phyloP scores from a whole-genome alignment of 2,888 invertebrate genomes.

The Ochropacha duplaris region DNA sequence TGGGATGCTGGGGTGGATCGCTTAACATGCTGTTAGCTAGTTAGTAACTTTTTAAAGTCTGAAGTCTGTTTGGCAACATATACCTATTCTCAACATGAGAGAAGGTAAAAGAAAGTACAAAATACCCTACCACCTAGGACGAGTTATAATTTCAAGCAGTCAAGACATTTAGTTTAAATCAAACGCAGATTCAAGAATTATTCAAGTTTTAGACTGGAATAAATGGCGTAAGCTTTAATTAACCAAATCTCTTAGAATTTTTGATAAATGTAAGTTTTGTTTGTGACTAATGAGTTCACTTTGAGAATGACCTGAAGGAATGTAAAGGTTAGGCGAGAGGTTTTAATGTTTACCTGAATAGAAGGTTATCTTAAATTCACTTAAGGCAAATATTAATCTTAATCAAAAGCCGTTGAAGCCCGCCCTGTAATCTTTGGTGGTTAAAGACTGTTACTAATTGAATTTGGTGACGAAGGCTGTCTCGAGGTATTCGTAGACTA shows the following conservation, averaged over 20 bases:
- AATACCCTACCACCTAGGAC: too few species aligned
- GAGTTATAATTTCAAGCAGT: too few species aligned
- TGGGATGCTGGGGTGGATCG: too few species aligned
- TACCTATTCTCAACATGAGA: too few species aligned
- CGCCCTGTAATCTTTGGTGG: background rate
- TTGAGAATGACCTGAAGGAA: background rate
- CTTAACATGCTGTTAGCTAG: too few species aligned
- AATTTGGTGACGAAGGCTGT: background rate
- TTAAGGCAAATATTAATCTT: background rate
- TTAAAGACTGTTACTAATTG: background rate
- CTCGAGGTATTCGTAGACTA: background rate
- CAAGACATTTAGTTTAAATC: background rate
- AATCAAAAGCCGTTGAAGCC: background rate
- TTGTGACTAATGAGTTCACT: background rate
- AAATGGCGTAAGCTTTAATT: background rate
- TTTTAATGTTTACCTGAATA: background rate
- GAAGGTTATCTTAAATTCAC: background rate
- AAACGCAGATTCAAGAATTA: background rate
- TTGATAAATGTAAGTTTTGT: slow-evolving; percentile 1
- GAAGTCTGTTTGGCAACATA: too few species aligned
- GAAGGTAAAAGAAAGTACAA: too few species aligned
- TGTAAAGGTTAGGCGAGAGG: background rate
- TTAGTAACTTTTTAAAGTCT: too few species aligned
- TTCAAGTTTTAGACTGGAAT: background rate
- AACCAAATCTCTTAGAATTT: background rate